Evolutionary conservation across 2,888 invertebrate genomes (phyloP), one percentile per base, ranked within the genome.

Genomic region (Punctoribates punctum): DNA sequence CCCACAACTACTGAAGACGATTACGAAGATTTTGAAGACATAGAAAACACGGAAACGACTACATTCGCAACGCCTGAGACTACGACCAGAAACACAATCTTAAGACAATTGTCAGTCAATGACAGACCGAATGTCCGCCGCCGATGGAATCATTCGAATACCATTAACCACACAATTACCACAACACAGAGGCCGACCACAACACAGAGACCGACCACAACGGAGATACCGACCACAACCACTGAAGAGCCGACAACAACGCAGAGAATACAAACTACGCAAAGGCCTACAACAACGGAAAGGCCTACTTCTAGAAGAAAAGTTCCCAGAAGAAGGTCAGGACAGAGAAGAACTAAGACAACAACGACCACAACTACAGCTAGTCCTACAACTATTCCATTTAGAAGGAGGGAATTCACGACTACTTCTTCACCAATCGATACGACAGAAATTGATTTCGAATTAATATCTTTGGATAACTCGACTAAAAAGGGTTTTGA

Each of bases 131-230:
- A 70, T 70, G 15, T 70, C 20, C 38, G 70, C 20, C 38, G 70
- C n/a, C 38, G 42, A 46, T 70, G 20, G 46, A 34, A 34, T 8
- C 34, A 34, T 34, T 34, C 34, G 34, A 34, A 8, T 8, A 34
- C 34, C 4, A 34, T 34, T 8, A 34, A 34, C 34, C 34, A 34
- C 34, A 70, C 20, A 2, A 9, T n/a, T 6, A 60, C 65, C 17
- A 74, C 74, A 74, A 74, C 74, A n/a, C 29, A 51, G 25, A 48
- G 51, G 13, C n/a, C 73, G 23, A 51, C 72, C 1, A 38, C 72
- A 20, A 72, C 51, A 20, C 34, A 25, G 17, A 72, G 25, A 72
- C 23, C 72, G 1, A 72, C 72, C 11, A 67, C 67, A 67, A 67
- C 67, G 25, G 25, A 67, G 15, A 34, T 34, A 73, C n/a, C 17